These are phyloP conservation scores for Hartigia nigra DNA, from an alignment of 2,888 invertebrate genomes.

Conservation along the genomic window DNA sequence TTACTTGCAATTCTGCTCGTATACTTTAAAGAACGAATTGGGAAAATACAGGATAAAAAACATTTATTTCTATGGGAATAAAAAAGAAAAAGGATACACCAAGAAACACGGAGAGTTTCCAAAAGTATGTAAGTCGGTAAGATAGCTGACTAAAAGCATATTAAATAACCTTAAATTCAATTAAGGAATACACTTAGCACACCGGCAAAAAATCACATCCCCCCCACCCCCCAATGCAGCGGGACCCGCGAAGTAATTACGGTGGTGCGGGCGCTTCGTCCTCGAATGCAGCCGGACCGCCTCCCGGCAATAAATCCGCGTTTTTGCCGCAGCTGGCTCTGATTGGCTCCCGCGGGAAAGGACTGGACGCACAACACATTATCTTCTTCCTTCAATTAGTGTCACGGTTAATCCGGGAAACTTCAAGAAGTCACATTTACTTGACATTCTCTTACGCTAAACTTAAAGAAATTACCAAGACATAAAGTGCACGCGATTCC, in stretches of 20 bases:
- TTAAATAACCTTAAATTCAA: slow-evolving; percentile 63
- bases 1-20: background rate
- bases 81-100: background rate
- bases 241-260: slow-evolving; percentile 59
- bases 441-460: background rate
- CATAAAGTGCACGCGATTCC: background rate
- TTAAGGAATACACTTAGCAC: slow-evolving; percentile 57
- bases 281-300: slow-evolving; percentile 37
- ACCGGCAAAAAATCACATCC: slow-evolving; percentile 52
- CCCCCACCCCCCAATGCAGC: slow-evolving; percentile 39
- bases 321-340: slow-evolving; percentile 49
- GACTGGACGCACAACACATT: slow-evolving; percentile 30
- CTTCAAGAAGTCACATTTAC: slow-evolving; percentile 21
- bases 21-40: background rate
- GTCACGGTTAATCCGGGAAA: slow-evolving; percentile 41
- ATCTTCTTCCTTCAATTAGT: slow-evolving; percentile 51
- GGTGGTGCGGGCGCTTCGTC: slow-evolving; percentile 28
- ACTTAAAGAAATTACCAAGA: background rate
- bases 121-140: slow-evolving; percentile 31
- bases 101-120: slow-evolving; percentile 31
- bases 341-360: slow-evolving; percentile 53
- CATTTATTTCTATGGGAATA: background rate
- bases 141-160: slow-evolving; percentile 53
- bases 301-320: slow-evolving; percentile 56
- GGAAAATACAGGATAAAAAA: background rate